Evolutionary conservation across 2,888 invertebrate species (phyloP), one percentile per base, ranked within the genome.

Genomic region (Cheilosia grossa): DNA sequence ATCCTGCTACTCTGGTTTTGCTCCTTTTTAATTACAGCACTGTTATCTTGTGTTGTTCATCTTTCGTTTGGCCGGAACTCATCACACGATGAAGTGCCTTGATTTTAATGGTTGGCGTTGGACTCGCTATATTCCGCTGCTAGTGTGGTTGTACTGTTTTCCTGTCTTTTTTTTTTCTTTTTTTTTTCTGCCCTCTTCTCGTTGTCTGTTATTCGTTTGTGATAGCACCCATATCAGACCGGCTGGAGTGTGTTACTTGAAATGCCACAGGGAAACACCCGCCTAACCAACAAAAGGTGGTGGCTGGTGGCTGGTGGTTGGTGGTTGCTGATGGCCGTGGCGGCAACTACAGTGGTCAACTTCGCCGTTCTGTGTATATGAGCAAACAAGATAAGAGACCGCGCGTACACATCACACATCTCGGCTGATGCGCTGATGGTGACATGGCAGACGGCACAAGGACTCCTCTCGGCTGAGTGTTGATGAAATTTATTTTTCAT

Each of bases 31-130:
- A 85, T 85, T 85, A 80, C 85, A 80, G 67, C 72, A 42, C 67
- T 80, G 85, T 75, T 85, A 85, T 85, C 85, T 85, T 80, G 80
- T 85, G 80, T 80, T 85, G 85, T 72, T 85, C 85, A 85, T 85
- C 85, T 75, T 79, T 81, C 75, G 72, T 85, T 80, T 81, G 75
- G 80, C 80, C 85, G 80, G 85, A 80, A 85, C 85, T 85, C 85
- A 85, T 85, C 80, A 85, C 85, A 85, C 80, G 80, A 85, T 80
- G 85, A 85, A 85, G 85, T 85, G 85, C 80, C 85, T 80, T 80
- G 85, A 85, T 85, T 85, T 80, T 69, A 72, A 85, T 80, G 80
- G 75, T 85, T 75, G 75, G 37, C 10, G 30, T 30, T 30, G 30
- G 74, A 66, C 80, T 80, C 66, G 61, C 74, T 75, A 66, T 83